phyloP scores from a whole-genome alignment of 1,140 invertebrate species.

The Polypedilum pembai region DNA sequence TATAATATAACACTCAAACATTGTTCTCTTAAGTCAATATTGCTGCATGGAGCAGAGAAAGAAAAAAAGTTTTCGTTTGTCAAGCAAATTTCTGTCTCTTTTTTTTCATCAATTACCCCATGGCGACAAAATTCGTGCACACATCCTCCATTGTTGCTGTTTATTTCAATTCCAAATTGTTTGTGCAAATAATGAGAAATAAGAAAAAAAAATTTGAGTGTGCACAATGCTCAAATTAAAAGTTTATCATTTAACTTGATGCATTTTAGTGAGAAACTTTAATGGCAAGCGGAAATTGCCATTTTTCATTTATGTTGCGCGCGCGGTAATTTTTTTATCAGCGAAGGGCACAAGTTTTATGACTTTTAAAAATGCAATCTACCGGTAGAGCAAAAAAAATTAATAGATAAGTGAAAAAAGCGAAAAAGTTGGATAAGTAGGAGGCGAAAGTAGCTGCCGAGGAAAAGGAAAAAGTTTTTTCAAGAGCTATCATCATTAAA shows the following conservation, averaged over 20 bases:
- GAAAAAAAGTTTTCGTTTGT: not conserved
- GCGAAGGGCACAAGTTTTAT: conserved; percentile 5
- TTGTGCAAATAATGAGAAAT: not conserved
- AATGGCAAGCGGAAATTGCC: conserved; percentile 9
- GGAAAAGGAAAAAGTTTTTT: not conserved
- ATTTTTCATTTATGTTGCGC: not conserved
- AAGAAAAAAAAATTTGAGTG: not conserved
- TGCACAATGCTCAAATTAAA: not conserved
- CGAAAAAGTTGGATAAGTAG: not conserved
- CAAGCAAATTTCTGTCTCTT: not conserved
- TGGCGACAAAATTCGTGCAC: conserved; percentile 3
- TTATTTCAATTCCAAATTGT: not conserved
- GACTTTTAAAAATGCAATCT: conserved; percentile 18
- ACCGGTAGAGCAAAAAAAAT: not conserved
- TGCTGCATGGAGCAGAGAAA: not conserved
- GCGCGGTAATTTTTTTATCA: not conserved
- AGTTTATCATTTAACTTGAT: too few relatives aligned
- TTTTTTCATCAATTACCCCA: not conserved
- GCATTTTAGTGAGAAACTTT: not conserved
- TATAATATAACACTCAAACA: conserved; percentile 9
- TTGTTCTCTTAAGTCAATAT: not conserved
- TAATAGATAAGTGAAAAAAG: not conserved
- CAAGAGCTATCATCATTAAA: conserved; percentile 19
- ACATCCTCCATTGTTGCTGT: not conserved
- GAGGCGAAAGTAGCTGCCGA: not conserved